A percentile compares a stretch with the other conserved stretches of the same genome.
Conservation (phyloP, 2,113 vertebrate species). For the Pipra filicauda region DNA sequence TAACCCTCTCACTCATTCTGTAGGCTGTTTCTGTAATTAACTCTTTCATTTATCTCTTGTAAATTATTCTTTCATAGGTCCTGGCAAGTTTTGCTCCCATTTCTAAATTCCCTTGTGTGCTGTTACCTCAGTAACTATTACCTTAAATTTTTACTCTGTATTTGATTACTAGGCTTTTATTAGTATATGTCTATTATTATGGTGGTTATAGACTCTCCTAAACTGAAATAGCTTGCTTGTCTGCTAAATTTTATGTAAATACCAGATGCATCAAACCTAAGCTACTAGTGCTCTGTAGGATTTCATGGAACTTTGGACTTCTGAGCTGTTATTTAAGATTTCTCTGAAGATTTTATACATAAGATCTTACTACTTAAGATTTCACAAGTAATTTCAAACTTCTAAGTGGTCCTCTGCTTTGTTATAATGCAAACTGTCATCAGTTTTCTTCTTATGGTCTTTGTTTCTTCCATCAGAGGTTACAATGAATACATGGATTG, state of each 20-base stretch:
- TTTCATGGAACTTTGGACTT: not conserved
- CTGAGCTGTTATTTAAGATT: not conserved
- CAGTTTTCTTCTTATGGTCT: not conserved
- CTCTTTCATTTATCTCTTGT: not conserved
- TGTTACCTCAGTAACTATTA: not conserved
- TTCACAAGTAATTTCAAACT: not conserved
- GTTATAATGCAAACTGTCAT: not conserved
- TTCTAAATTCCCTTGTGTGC: not conserved
- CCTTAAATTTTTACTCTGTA: not conserved
- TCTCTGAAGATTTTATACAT: not conserved
- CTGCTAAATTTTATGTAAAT: not conserved
- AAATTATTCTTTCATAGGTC: not conserved
- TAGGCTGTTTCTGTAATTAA: not conserved
- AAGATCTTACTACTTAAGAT: not conserved
- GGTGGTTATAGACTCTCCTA: not conserved
- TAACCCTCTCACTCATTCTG: not conserved
- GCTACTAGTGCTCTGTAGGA: not conserved
- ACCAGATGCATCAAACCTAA: not conserved
- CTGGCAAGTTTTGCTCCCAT: not conserved
- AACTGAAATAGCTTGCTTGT: not conserved
- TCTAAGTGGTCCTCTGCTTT: not conserved
- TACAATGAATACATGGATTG: slow-evolving; percentile 81
- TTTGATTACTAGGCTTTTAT: not conserved
- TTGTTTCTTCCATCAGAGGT: slow-evolving; percentile 72
- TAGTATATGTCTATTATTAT: not conserved